Evolutionary conservation across 2,797 vertebrate genomes (phyloP).

Genomic region (Sphenopsis melanotis): DNA sequence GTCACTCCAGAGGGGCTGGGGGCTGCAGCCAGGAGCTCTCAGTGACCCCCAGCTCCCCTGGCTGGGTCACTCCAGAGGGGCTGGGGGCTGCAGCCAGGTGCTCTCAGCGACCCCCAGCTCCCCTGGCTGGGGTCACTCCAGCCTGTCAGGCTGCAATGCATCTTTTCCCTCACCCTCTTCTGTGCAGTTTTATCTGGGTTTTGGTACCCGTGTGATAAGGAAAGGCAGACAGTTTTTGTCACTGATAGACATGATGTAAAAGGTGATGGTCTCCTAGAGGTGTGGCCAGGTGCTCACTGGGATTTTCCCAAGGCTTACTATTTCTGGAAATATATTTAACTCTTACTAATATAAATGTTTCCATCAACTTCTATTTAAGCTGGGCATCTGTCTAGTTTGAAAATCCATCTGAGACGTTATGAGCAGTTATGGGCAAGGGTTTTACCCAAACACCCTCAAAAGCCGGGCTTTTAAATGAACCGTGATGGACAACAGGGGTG

Average conservation of each 20-base stretch:
- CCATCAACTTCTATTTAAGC: background rate
- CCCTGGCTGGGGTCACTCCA: background rate
- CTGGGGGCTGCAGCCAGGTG: no score
- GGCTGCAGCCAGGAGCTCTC: background rate
- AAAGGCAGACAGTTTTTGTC: background rate
- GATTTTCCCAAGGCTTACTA: background rate
- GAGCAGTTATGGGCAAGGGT: background rate
- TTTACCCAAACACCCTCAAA: background rate
- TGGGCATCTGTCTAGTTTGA: background rate
- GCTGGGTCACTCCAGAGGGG: background rate
- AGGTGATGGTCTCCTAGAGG: background rate
- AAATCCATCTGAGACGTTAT: background rate
- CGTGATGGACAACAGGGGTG: fast-evolving
- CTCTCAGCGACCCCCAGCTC: no score
- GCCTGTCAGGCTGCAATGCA: background rate
- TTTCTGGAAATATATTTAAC: background rate
- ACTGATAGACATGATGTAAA: background rate
- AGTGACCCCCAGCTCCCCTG: background rate
- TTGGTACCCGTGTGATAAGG: background rate
- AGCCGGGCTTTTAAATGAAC: background rate
- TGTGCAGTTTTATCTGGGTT: background rate
- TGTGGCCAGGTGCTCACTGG: background rate
- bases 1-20: background rate
- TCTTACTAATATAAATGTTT: background rate
- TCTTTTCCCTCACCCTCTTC: background rate